Percentiles rank a stretch among this genome's conserved stretches.
Conservation (phyloP, 2,113 vertebrate genomes). For the Oreochromis niloticus region DNA sequence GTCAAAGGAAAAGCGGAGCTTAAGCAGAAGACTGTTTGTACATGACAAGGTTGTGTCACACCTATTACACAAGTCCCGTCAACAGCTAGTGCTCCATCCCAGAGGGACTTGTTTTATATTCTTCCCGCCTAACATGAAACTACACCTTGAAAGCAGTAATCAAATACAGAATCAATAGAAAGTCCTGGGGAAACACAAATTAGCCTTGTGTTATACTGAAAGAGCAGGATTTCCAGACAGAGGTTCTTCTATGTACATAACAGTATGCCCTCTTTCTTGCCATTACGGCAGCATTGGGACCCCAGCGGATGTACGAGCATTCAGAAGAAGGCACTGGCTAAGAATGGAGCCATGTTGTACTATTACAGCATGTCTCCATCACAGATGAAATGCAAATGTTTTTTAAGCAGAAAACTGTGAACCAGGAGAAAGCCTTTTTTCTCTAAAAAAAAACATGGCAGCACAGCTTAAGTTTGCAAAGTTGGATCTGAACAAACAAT, state of each 20-base stretch:
- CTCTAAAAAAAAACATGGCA: neutral
- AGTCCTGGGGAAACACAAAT: slow-evolving; percentile 14
- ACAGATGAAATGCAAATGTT: neutral
- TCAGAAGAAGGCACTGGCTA: neutral
- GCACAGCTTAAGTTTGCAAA: neutral
- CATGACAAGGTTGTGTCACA: neutral
- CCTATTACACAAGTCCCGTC: slow-evolving; percentile 10
- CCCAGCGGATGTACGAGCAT: neutral
- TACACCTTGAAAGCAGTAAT: slow-evolving; percentile 16
- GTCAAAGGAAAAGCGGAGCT: neutral
- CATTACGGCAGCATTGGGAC: neutral
- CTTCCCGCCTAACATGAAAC: slow-evolving; percentile 2
- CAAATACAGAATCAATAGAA: slow-evolving; percentile 34
- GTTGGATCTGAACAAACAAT: neutral
- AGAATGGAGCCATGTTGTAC: neutral
- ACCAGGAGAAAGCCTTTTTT: neutral
- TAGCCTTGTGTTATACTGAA: slow-evolving; percentile 3
- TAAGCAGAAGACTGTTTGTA: neutral
- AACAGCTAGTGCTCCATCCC: slow-evolving; percentile 4
- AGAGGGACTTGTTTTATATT: slow-evolving; percentile 27
- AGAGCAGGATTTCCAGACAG: neutral
- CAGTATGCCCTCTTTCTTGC: neutral
- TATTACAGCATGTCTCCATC: neutral
- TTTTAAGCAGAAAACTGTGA: neutral
- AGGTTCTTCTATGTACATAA: slow-evolving; percentile 5